phyloP scores from a whole-genome alignment of 2,797 vertebrate species.

The Okamejei kenojei region DNA sequence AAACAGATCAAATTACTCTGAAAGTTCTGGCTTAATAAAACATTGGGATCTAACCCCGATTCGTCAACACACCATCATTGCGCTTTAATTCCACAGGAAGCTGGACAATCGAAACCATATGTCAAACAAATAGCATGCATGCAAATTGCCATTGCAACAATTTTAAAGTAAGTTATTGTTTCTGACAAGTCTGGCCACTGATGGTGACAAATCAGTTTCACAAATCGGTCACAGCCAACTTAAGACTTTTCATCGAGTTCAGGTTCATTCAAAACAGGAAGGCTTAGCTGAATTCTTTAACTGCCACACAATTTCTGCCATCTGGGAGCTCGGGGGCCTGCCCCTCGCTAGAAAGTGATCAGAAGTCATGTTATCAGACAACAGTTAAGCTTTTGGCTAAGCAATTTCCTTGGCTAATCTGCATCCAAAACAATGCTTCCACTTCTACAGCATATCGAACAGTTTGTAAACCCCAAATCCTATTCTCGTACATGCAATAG shows the following conservation, averaged over 20 bases:
- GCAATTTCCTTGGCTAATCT: neutral
- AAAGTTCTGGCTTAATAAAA: neutral
- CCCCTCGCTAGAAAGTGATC: neutral
- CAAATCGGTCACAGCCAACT: neutral
- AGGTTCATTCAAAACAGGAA: neutral
- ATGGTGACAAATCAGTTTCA: neutral
- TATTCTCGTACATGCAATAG: neutral
- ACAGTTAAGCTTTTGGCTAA: neutral
- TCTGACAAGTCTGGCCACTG: neutral
- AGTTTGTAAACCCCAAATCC: neutral
- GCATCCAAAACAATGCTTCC: neutral
- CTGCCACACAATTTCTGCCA: neutral
- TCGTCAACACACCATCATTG: neutral
- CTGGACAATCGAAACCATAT: neutral
- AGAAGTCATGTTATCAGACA: neutral
- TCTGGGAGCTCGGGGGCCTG: neutral
- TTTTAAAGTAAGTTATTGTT: neutral
- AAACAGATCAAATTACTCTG: neutral
- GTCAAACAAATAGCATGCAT: neutral
- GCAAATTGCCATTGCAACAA: neutral
- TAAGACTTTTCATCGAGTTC: neutral
- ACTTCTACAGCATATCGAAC: neutral
- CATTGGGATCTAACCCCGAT: neutral
- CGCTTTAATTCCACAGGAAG: neutral
- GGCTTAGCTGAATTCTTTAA: neutral